Evolutionary conservation across 2,113 vertebrate genomes (phyloP).

Genomic region (Geococcyx californianus): DNA sequence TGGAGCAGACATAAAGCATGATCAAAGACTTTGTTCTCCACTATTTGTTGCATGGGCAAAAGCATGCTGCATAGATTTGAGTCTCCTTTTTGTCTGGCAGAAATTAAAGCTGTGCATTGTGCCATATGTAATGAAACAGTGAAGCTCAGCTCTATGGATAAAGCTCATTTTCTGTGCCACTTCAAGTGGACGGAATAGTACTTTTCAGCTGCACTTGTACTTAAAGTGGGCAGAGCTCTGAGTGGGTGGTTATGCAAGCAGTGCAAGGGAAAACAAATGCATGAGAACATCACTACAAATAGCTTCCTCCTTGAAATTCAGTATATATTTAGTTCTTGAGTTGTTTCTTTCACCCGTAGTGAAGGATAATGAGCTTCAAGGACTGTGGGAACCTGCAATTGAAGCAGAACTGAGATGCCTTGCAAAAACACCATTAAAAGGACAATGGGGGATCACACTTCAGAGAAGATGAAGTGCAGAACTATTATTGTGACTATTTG

Average conservation of each 20-base stretch:
- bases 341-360: background rate
- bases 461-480: background rate
- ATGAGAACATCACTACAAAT: background rate
- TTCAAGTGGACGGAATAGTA: background rate
- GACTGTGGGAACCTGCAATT: background rate
- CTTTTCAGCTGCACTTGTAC: background rate
- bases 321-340: background rate
- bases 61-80: background rate
- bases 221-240: background rate
- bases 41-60: background rate
- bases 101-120: background rate
- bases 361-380: background rate
- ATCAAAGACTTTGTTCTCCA: background rate
- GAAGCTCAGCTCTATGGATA: background rate
- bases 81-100: background rate
- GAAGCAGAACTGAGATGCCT: background rate
- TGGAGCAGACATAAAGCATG: background rate
- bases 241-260: background rate
- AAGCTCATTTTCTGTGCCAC: background rate
- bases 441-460: background rate
- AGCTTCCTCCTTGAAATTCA: background rate
- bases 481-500: background rate
- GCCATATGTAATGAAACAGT: background rate
- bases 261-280: slow-evolving; percentile 8
- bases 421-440: background rate